phyloP scores from a whole-genome alignment of 2,888 invertebrate species.

The Balanococcus diminutus region DNA sequence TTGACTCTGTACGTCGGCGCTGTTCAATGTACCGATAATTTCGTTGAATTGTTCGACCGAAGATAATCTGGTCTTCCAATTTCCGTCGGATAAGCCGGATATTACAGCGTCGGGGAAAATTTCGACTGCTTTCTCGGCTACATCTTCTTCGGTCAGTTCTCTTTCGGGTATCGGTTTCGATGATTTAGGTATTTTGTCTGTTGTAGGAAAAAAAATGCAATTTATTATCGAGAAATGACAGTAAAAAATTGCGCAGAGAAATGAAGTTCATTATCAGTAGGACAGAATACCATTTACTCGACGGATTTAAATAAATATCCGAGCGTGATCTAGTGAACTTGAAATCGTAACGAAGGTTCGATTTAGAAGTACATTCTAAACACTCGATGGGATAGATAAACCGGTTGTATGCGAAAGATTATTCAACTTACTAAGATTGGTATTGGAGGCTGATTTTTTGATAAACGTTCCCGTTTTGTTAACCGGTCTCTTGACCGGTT shows the following conservation, averaged over 20 bases:
- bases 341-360: background rate
- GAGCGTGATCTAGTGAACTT: background rate
- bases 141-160: slow-evolving; percentile 77
- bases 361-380: background rate
- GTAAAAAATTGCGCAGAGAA: background rate
- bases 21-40: slow-evolving; percentile 69
- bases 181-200: slow-evolving; percentile 9
- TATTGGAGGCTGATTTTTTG: slow-evolving; percentile 53
- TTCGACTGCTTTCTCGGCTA: slow-evolving; percentile 74
- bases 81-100: slow-evolving; percentile 73
- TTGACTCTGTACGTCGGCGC: slow-evolving; percentile 74
- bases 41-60: slow-evolving; percentile 70
- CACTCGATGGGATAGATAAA: background rate
- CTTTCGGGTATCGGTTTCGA: slow-evolving; percentile 64
- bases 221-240: background rate
- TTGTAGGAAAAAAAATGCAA: background rate
- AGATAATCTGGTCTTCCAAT: slow-evolving; percentile 84
- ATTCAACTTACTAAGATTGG: slow-evolving; percentile 43
- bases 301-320: background rate
- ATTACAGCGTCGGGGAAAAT: slow-evolving; percentile 70
- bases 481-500: slow-evolving; percentile 64
- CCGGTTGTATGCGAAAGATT: background rate
- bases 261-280: background rate
- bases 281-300: background rate
- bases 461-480: slow-evolving; percentile 45